phyloP scores from a whole-genome alignment of 1,140 invertebrate genomes.

The Zaprionus davidi region DNA sequence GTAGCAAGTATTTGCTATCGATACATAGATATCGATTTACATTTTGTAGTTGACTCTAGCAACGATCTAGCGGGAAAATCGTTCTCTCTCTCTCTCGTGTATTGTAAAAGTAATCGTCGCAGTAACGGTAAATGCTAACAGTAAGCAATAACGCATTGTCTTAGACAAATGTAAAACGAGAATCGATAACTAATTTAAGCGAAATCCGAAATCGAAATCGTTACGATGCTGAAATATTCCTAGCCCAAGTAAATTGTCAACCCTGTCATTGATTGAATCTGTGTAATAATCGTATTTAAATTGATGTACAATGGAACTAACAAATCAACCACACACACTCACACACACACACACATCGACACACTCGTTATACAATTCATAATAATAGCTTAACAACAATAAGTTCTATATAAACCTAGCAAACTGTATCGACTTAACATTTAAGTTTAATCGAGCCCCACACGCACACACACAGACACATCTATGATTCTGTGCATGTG shows the following conservation, averaged over 20 bases:
- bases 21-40: slow-evolving; percentile 34
- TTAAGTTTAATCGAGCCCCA: slow-evolving; percentile 46
- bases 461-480: slow-evolving; percentile 5
- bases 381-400: slow-evolving; percentile 65
- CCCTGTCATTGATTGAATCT: background rate
- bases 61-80: slow-evolving; percentile 9
- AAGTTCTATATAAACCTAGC: slow-evolving; percentile 40
- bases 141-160: slow-evolving; percentile 40
- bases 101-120: slow-evolving; percentile 20
- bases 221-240: background rate
- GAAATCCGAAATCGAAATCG: slow-evolving; percentile 6
- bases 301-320: slow-evolving; percentile 4
- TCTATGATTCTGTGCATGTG: background rate
- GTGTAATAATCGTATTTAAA: slow-evolving; percentile 17
- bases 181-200: slow-evolving; percentile 1
- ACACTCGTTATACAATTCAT: slow-evolving; percentile 49
- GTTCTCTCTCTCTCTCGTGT: background rate
- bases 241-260: slow-evolving; percentile 1
- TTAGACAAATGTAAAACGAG: slow-evolving; percentile 47
- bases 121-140: slow-evolving; percentile 22
- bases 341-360: slow-evolving; percentile 10
- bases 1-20: slow-evolving; percentile 34
- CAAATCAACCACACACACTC: background rate
- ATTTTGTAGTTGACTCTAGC: slow-evolving; percentile 5
- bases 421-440: slow-evolving; percentile 64